These are phyloP conservation scores for Bagarius yarrelli DNA, from an alignment of 2,113 vertebrate genomes.

Conservation along the genomic window DNA sequence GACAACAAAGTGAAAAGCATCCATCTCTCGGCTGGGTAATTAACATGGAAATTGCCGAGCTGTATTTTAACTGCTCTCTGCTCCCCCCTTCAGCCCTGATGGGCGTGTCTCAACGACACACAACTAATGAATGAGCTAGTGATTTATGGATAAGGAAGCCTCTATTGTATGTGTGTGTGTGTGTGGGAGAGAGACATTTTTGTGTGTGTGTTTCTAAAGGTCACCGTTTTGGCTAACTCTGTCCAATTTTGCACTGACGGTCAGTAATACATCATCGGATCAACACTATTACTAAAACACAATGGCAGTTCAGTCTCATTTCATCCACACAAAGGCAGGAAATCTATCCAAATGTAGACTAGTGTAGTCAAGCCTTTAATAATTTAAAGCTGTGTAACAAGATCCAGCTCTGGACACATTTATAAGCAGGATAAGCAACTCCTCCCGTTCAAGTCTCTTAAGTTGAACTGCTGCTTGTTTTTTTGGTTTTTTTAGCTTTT, in stretches of 20 bases:
- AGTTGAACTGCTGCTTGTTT: neutral
- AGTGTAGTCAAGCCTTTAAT: neutral
- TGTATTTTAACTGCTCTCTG: slow-evolving; percentile 57
- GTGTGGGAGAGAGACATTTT: slow-evolving; percentile 33
- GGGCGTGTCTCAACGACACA: slow-evolving; percentile 62
- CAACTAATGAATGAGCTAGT: slow-evolving; percentile 70
- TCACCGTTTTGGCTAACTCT: slow-evolving; percentile 30
- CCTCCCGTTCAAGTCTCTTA: neutral
- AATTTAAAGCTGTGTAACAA: neutral
- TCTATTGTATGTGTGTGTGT: slow-evolving; percentile 22
- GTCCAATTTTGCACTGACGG: neutral
- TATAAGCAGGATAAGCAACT: neutral
- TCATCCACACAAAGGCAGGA: neutral
- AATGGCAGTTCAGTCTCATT: neutral
- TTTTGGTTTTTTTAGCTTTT: neutral
- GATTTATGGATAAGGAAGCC: slow-evolving; percentile 66
- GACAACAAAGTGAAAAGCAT: slow-evolving; percentile 65
- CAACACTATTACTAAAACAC: slow-evolving; percentile 9
- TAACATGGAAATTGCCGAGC: slow-evolving; percentile 73
- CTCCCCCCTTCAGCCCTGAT: slow-evolving; percentile 52
- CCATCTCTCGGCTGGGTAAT: slow-evolving; percentile 67
- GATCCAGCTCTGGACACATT: neutral
- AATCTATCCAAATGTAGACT: neutral
- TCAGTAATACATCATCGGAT: neutral
- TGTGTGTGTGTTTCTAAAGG: slow-evolving; percentile 41